A percentile compares a stretch with the other conserved stretches of the same genome.
phyloP scores from a whole-genome alignment of 2,888 invertebrate species.

The Rambutsinella grinnellia region DNA sequence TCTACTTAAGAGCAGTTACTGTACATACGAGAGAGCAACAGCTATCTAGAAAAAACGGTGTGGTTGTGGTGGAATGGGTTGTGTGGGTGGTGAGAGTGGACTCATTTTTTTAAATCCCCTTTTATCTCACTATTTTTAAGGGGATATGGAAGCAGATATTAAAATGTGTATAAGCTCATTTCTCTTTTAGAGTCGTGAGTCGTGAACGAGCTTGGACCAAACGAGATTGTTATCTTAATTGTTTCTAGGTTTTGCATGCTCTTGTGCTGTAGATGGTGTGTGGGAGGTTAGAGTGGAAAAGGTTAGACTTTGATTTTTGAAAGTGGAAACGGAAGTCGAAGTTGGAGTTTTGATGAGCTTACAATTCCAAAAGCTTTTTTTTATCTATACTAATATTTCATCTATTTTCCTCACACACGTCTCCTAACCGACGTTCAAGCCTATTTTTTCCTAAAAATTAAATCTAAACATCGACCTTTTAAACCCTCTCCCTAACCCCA shows the following conservation, averaged over 20 bases:
- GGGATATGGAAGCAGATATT: neutral
- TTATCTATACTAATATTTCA: too few species aligned
- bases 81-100: neutral
- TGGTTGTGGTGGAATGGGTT: neutral
- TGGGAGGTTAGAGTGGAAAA: neutral
- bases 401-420: too few species aligned
- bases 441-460: too few species aligned
- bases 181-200: neutral
- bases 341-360: too few species aligned
- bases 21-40: neutral
- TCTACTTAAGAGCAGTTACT: neutral
- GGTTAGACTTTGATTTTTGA: too few species aligned
- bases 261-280: too few species aligned
- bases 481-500: too few species aligned
- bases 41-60: neutral
- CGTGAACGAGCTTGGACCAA: neutral
- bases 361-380: too few species aligned
- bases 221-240: neutral
- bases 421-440: too few species aligned
- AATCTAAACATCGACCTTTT: too few species aligned
- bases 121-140: constrained; percentile 1
- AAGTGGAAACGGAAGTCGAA: too few species aligned
- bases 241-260: constrained; percentile 5
- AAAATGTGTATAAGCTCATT: neutral
- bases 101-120: neutral